Evolutionary conservation across 2,797 vertebrate species (phyloP).

Genomic region (Eulemur albifrons): DNA sequence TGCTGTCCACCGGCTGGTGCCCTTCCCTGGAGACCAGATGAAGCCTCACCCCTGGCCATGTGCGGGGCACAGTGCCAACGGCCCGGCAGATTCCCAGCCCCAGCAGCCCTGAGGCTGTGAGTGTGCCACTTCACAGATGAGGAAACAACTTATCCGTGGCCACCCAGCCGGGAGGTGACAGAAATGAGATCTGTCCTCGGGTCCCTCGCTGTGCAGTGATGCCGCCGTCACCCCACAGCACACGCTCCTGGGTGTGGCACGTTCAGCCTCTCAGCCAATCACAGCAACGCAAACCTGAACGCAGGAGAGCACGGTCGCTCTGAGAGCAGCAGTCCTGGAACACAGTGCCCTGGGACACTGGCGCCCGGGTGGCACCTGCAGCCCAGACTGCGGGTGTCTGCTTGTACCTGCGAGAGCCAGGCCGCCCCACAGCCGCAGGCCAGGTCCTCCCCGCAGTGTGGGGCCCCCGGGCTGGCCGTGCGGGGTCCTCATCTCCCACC

Average conservation of each 20-base stretch:
- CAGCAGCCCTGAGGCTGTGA: background rate
- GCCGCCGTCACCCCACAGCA: background rate
- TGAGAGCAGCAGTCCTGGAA: background rate
- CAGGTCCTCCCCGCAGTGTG: background rate
- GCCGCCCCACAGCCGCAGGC: background rate
- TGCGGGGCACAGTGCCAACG: background rate
- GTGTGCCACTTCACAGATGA: background rate
- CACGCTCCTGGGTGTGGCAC: background rate
- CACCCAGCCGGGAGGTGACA: background rate
- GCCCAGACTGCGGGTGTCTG: background rate
- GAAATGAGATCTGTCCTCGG: background rate
- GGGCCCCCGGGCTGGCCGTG: background rate
- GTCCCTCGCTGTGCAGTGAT: background rate
- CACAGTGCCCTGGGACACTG: accelerated
- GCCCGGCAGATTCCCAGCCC: background rate
- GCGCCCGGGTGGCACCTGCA: background rate
- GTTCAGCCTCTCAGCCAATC: background rate
- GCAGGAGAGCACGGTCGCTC: no score
- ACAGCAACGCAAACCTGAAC: background rate
- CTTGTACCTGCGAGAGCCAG: background rate
- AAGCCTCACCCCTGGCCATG: background rate
- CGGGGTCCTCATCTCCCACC: no score
- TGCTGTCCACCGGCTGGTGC: background rate
- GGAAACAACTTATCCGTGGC: background rate
- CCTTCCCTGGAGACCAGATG: background rate